Conservation (phyloP, 2,888 invertebrate species). For the Cryptus armator region DNA sequence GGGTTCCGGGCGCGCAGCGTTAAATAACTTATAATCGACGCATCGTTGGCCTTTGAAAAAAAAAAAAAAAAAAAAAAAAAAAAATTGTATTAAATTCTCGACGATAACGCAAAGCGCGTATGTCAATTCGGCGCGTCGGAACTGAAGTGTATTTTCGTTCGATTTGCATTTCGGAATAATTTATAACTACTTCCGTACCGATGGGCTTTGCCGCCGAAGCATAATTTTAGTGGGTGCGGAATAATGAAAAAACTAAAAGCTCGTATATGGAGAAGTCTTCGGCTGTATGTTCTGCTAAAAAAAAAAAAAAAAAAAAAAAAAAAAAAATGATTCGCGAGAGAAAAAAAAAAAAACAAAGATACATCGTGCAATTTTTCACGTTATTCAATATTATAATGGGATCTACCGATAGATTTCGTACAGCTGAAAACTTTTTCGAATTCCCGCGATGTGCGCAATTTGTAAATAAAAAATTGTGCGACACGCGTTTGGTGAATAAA, state of each 20-base stretch:
- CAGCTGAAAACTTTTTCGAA: conserved; percentile 9
- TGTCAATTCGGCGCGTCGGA: conserved; percentile 25
- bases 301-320: not conserved
- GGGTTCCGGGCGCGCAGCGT: not conserved
- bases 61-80: not conserved
- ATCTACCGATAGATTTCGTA: not conserved
- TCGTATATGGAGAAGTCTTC: conserved; percentile 8
- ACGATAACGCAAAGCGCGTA: conserved; percentile 34
- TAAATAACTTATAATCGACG: conserved; percentile 3
- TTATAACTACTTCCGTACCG: conserved; percentile 48
- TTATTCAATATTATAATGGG: not conserved
- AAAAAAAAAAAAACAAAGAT: not conserved
- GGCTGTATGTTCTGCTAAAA: not conserved
- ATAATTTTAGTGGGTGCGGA: conserved; percentile 48
- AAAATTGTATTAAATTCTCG: conserved; percentile 49
- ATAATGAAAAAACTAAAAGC: not conserved
- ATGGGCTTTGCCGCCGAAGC: conserved; percentile 30
- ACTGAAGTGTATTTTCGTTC: conserved; percentile 50
- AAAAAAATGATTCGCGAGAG: conserved; percentile 10
- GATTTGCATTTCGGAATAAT: conserved; percentile 32
- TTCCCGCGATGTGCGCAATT: not conserved
- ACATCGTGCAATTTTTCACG: conserved; percentile 8
- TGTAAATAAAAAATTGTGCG: conserved; percentile 47
- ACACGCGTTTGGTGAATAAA: conserved; percentile 17
- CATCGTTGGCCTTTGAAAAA: conserved; percentile 44